Evolutionary conservation across 2,888 invertebrate genomes (phyloP).

Genomic region (Villa cingulata): DNA sequence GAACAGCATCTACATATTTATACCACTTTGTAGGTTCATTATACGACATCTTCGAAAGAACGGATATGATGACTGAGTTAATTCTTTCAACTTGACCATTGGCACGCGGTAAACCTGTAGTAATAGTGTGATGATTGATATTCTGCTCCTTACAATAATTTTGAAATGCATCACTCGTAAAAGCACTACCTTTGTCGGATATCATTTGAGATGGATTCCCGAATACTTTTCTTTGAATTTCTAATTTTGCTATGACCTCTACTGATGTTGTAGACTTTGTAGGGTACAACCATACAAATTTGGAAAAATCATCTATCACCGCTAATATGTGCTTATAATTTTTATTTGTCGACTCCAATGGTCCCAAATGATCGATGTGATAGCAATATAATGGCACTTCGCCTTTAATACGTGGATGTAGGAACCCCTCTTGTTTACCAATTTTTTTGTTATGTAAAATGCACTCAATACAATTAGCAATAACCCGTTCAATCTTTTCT

Average conservation of each 20-base stretch:
- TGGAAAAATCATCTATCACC: too few species aligned
- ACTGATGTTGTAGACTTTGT: constrained; percentile 13
- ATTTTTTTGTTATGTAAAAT: too few species aligned
- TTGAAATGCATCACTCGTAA: constrained; percentile 24
- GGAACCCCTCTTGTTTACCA: too few species aligned
- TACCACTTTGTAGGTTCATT: constrained; percentile 23
- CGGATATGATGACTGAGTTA: constrained; percentile 22
- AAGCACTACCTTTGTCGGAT: constrained; percentile 25
- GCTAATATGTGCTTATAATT: too few species aligned
- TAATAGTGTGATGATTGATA: constrained; percentile 21
- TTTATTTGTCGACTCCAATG: too few species aligned
- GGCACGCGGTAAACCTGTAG: constrained; percentile 21
- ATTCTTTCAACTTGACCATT: constrained; percentile 27
- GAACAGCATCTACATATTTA: constrained; percentile 14
- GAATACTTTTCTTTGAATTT: constrained; percentile 20
- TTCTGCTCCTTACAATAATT: constrained; percentile 22
- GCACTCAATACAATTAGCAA: too few species aligned
- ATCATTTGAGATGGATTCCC: constrained; percentile 25
- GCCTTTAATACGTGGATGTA: too few species aligned
- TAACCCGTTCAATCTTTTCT: too few species aligned
- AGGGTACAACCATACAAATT: too few species aligned
- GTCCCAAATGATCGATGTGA: too few species aligned
- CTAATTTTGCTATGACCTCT: constrained; percentile 22
- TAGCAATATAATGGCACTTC: too few species aligned
- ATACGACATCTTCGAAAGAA: constrained; percentile 23